Conservation (phyloP, 2,888 invertebrate species). For the Xestoiulus laeticollis region DNA sequence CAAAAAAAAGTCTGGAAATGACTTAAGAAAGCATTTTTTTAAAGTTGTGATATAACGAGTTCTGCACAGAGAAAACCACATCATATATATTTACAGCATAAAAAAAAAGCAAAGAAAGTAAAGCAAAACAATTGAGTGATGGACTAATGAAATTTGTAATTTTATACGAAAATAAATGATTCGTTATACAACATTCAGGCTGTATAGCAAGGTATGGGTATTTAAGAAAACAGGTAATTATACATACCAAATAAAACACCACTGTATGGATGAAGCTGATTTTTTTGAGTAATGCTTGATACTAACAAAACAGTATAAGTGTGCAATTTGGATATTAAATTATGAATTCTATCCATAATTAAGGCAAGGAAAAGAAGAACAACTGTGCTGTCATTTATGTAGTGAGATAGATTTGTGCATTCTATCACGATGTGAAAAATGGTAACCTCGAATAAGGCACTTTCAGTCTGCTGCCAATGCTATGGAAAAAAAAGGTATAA, state of each 20-base stretch:
- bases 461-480: slow-evolving; percentile 56
- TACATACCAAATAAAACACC: slow-evolving; percentile 48
- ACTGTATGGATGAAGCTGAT: slow-evolving; percentile 50
- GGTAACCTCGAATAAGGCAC: slow-evolving; percentile 53
- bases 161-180: no score
- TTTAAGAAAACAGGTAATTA: no score
- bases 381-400: not conserved
- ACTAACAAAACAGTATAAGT: slow-evolving; percentile 46
- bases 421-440: slow-evolving; percentile 49
- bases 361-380: slow-evolving; percentile 51
- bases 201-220: no score
- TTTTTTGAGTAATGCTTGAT: slow-evolving; percentile 48
- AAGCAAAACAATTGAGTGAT: no score
- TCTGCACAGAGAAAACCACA: not conserved
- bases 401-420: not conserved
- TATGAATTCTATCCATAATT: slow-evolving; percentile 43
- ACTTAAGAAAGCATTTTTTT: no score
- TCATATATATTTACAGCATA: not conserved
- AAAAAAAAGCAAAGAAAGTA: no score
- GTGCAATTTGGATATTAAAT: slow-evolving; percentile 53
- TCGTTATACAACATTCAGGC: no score
- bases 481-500: slow-evolving; percentile 35
- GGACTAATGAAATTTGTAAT: no score
- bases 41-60: no score
- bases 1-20: no score